Conservation (phyloP, 2,888 invertebrate species). For the Caenorhabditis sp. region DNA sequence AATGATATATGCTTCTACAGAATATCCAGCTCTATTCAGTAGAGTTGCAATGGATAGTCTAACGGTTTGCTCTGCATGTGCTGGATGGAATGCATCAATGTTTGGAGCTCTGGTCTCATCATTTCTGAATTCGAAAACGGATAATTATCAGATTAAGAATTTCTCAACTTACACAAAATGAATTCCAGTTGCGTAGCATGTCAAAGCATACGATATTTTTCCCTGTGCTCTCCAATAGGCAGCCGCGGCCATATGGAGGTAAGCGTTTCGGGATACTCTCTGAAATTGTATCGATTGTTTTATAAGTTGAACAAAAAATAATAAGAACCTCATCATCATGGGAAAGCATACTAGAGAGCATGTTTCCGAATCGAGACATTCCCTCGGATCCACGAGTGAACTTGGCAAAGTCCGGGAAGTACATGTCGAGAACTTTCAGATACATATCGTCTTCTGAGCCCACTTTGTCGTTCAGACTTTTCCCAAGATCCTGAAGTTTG, state of each 20-base stretch:
- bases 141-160: too few species aligned
- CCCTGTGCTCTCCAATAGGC: constrained; percentile 71
- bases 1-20: constrained; percentile 50
- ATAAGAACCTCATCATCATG: constrained; percentile 63
- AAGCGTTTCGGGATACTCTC: constrained; percentile 66
- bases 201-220: constrained; percentile 58
- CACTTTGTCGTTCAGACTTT: constrained; percentile 43
- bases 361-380: constrained; percentile 51
- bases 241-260: constrained; percentile 70
- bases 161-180: constrained; percentile 54
- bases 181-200: constrained; percentile 66
- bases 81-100: constrained; percentile 46
- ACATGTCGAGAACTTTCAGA: constrained; percentile 51
- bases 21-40: constrained; percentile 52
- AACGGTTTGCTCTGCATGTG: constrained; percentile 51
- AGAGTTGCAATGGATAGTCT: constrained; percentile 51
- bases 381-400: constrained; percentile 51
- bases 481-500: constrained; percentile 41
- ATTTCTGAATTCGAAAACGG: constrained; percentile 23
- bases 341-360: constrained; percentile 57
- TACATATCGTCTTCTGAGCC: constrained; percentile 44
- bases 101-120: constrained; percentile 39
- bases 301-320: not conserved
- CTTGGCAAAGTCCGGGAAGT: constrained; percentile 58
- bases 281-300: constrained; percentile 18